Percentiles rank a stretch among this genome's conserved stretches.
These are phyloP conservation scores for Neotoxoptera formosana DNA, from an alignment of 1,140 invertebrate genomes.

Conservation along the genomic window DNA sequence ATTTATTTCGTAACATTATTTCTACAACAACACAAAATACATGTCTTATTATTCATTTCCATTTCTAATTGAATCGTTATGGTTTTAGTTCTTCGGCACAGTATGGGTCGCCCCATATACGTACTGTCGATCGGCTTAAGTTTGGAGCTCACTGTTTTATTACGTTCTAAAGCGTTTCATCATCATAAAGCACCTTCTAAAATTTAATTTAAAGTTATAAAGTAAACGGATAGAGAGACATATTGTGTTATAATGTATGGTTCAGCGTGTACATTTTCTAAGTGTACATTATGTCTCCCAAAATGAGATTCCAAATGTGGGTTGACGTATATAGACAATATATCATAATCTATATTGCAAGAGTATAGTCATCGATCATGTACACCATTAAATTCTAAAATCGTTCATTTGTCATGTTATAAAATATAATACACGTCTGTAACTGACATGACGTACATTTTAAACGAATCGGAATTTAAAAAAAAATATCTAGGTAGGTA, in stretches of 20 bases:
- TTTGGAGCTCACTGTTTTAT: neutral
- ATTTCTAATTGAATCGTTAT: constrained; percentile 10
- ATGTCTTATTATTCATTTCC: neutral
- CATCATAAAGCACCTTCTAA: neutral
- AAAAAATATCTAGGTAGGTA: neutral
- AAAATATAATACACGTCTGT: neutral
- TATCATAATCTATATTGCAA: neutral
- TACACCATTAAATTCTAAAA: neutral
- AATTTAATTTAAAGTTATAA: constrained; percentile 13
- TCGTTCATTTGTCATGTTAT: neutral
- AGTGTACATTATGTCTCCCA: neutral
- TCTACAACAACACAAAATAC: neutral
- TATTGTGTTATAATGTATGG: neutral
- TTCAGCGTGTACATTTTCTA: neutral
- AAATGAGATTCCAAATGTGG: neutral
- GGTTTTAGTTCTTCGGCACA: neutral
- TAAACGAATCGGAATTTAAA: neutral
- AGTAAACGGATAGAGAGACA: neutral
- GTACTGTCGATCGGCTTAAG: neutral
- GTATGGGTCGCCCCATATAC: too few relatives aligned
- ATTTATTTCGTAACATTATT: neutral
- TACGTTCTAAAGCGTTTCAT: neutral
- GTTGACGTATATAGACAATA: neutral
- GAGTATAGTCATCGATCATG: neutral
- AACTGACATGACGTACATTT: neutral